Evolutionary conservation across 1,140 invertebrate genomes (phyloP).

Genomic region (Adoxophyes honmai): DNA sequence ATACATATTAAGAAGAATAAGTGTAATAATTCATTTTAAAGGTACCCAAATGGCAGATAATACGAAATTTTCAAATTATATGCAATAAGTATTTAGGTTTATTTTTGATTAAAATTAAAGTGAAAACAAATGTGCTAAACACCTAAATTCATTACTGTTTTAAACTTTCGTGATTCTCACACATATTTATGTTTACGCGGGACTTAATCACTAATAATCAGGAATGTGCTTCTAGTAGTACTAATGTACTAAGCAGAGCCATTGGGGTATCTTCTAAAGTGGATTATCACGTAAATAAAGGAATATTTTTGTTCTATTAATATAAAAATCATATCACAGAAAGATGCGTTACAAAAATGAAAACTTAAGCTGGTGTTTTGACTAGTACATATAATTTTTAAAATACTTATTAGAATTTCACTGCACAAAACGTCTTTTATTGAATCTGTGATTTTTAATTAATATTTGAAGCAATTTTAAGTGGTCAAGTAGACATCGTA

Average conservation of each 20-base stretch:
- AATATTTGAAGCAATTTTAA: neutral
- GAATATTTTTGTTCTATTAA: slow-evolving; percentile 49
- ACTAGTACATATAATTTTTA: slow-evolving; percentile 47
- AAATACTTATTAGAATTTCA: slow-evolving; percentile 34
- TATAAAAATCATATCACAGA: slow-evolving; percentile 58
- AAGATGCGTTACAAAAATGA: slow-evolving; percentile 41
- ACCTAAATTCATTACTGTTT: too few relatives aligned
- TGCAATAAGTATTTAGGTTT: too few relatives aligned
- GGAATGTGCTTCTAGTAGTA: too few relatives aligned
- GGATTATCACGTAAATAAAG: slow-evolving; percentile 19
- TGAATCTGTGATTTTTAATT: neutral
- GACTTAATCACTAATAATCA: too few relatives aligned
- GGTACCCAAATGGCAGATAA: neutral
- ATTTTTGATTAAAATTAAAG: too few relatives aligned
- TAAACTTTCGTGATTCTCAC: too few relatives aligned
- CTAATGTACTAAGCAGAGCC: too few relatives aligned
- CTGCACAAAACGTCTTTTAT: slow-evolving; percentile 35
- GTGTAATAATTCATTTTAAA: slow-evolving; percentile 1
- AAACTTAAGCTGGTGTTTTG: slow-evolving; percentile 47
- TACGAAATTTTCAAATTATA: too few relatives aligned
- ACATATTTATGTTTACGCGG: too few relatives aligned
- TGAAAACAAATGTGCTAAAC: too few relatives aligned
- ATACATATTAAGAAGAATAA: slow-evolving; percentile 28
- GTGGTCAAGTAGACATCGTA: neutral
- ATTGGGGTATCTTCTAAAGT: too few relatives aligned